Evolutionary conservation across 1,140 invertebrate species (phyloP), one percentile per base, ranked within the genome.

Genomic region (Daktulosphaira vitifoliae): DNA sequence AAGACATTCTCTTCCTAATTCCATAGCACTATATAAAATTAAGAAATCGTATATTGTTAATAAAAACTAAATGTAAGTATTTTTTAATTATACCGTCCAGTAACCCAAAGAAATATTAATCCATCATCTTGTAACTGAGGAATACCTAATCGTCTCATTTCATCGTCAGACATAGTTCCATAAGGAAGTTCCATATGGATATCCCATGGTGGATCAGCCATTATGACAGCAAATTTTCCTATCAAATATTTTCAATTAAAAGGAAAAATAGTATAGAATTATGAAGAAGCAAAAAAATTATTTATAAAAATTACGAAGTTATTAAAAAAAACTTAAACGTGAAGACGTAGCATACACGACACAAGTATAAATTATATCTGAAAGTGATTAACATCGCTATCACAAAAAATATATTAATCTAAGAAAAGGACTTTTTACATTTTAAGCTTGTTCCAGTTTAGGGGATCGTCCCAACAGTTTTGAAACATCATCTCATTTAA

Each of bases 111-210:
- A 76, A 98, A 98, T 56, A 98, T 89, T 9, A 97, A 81, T 1
- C 95, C 95, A 72, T 96, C 92, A 73, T 97, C 94, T 77, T 98
- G 95, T 53, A 98, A 77, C 20, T 88, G 84, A 1, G 86, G 87
- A 64, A 96, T 88, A 25, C 92, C 91, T 33, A 98, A 76, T 59
- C 93, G 90, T 68, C 94, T 82, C 95, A 98, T 98, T 78, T 98
- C 96, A 75, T 97, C 93, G 75, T 98, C 95, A 0, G 91, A 94
- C 91, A 98, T 94, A 2, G 95, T 98, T n/a, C 96, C 95, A 74
- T 98, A 98, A 0, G 95, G 95, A 39, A 98, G 78, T 77, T 98
- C 94, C 92, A 96, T 96, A 74, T 98, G 95, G 69, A 98, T 98
- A 74, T 96, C 93, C 94, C 93, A 97, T 0, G 94, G 94, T 3